Evolutionary conservation across 1,140 invertebrate species (phyloP).

Genomic region (Drosophila sucinea): DNA sequence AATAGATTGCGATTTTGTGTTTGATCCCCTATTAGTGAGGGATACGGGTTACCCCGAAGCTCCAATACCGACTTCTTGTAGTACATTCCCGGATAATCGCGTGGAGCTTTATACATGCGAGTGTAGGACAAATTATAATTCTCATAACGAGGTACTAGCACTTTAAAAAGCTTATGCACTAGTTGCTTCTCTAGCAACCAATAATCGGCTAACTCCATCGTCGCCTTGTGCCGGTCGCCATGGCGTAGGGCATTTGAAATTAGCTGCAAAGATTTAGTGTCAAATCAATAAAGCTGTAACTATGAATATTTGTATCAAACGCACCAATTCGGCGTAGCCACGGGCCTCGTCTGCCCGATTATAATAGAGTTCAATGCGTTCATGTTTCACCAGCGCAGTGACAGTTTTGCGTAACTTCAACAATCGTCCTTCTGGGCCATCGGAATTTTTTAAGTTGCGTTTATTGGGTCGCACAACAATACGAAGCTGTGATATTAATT

Average conservation of each 20-base stretch:
- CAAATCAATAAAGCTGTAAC: conserved; percentile 39
- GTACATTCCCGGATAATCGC: conserved; percentile 85
- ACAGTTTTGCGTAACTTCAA: conserved; percentile 91
- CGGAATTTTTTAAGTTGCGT: conserved; percentile 86
- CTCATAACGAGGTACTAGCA: conserved; percentile 92
- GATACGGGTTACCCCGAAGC: conserved; percentile 90
- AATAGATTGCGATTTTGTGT: conserved; percentile 86
- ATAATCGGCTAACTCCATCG: conserved; percentile 95
- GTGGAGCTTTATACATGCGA: conserved; percentile 88
- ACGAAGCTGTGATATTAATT: conserved; percentile 89
- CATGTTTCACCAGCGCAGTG: conserved; percentile 93
- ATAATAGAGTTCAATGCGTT: conserved; percentile 93
- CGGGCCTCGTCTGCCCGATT: conserved; percentile 91
- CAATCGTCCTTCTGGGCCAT: conserved; percentile 90
- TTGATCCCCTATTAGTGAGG: conserved; percentile 85
- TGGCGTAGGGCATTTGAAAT: conserved; percentile 94
- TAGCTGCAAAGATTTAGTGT: conserved; percentile 85
- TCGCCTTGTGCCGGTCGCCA: conserved; percentile 92
- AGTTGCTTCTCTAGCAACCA: conserved; percentile 95
- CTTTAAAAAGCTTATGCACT: conserved; percentile 96
- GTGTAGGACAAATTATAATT: conserved; percentile 89
- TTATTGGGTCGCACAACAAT: conserved; percentile 86
- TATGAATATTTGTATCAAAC: conserved; percentile 36
- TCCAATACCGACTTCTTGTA: conserved; percentile 89
- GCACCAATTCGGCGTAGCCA: conserved; percentile 93